These are phyloP conservation scores for Micropoecilia bifurca DNA, from an alignment of 2,797 vertebrate species.

Conservation along the genomic window DNA sequence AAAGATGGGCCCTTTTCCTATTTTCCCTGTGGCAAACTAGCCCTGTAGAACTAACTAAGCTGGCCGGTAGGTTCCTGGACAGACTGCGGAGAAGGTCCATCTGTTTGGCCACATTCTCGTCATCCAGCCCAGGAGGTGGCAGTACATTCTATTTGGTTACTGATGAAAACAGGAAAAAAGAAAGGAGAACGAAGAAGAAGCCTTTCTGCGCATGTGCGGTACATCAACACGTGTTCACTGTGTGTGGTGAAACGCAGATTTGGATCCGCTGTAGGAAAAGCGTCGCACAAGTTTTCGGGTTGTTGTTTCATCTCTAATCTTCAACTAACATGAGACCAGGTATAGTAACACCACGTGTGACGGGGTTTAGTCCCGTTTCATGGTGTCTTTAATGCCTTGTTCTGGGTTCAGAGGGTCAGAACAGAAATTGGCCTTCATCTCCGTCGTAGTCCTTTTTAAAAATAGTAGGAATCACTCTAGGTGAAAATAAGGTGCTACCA, in stretches of 20 bases:
- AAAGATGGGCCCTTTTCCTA: not conserved
- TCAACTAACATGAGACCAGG: slow-evolving; percentile 19
- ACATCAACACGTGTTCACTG: not conserved
- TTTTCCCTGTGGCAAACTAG: too few species aligned
- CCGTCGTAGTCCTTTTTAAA: not conserved
- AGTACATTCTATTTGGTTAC: not conserved
- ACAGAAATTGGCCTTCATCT: not conserved
- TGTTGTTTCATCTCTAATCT: too few species aligned
- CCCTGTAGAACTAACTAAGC: too few species aligned
- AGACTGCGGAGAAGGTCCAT: too few species aligned
- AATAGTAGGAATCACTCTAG: not conserved
- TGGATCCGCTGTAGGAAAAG: not conserved
- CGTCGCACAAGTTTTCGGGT: not conserved
- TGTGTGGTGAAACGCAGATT: too few species aligned
- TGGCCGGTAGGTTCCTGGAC: too few species aligned
- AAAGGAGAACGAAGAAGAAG: not conserved
- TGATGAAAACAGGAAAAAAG: not conserved
- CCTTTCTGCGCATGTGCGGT: not conserved
- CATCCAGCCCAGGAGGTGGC: slow-evolving; percentile 7
- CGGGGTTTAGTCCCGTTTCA: not conserved
- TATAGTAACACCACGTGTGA: not conserved
- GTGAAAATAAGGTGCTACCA: not conserved
- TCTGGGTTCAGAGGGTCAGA: not conserved
- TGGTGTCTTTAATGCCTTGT: not conserved
- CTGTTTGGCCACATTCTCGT: too few species aligned